These are phyloP conservation scores for Leptonema lineaticorne DNA, from an alignment of 1,140 invertebrate genomes.

Conservation along the genomic window DNA sequence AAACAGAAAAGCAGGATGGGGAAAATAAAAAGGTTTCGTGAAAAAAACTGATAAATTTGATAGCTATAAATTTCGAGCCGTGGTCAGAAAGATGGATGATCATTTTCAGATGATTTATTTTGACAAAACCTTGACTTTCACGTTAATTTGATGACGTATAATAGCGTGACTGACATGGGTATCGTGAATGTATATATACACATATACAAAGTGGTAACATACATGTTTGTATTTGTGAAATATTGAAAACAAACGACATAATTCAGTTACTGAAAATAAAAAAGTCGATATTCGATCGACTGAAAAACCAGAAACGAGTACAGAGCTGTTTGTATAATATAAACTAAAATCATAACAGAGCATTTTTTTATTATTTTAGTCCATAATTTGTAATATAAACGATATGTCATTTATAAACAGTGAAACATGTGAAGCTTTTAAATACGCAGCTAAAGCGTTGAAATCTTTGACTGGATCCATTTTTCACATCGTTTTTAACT, in stretches of 20 bases:
- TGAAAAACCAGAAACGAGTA: no score
- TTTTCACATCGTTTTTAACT: neutral
- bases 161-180: constrained; percentile 4
- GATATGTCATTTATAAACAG: constrained; percentile 2
- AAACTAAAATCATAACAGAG: no score
- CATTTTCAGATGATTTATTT: constrained; percentile 7
- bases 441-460: constrained; percentile 1
- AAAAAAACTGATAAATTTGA: no score
- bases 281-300: no score
- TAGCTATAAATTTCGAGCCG: neutral
- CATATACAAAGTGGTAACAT: neutral
- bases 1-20: no score
- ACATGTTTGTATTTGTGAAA: neutral
- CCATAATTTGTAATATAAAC: constrained; percentile 7
- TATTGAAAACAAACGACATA: neutral
- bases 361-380: neutral
- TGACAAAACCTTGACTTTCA: constrained; percentile 3
- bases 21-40: no score
- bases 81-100: neutral
- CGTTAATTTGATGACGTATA: neutral
- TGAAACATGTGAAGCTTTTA: constrained; percentile 2
- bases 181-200: neutral
- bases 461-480: neutral
- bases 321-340: no score
- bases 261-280: no score